These are phyloP conservation scores for Brachystomella parvula DNA, from an alignment of 1,140 invertebrate genomes.

Conservation along the genomic window DNA sequence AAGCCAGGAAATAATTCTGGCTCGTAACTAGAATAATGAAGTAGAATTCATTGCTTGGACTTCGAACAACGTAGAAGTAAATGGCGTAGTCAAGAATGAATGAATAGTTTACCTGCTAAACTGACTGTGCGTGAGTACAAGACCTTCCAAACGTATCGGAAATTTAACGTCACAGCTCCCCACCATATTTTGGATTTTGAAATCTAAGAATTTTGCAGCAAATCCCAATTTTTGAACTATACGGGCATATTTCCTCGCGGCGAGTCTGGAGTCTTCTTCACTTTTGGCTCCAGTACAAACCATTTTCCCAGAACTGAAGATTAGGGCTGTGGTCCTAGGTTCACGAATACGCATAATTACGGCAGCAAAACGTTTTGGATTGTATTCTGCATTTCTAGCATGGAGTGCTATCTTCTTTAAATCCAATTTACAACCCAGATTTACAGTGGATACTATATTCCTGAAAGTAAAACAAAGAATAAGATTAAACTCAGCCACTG, in stretches of 20 bases:
- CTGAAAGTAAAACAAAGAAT: constrained; percentile 44
- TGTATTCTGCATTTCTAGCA: constrained; percentile 99
- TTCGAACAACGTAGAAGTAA: not conserved
- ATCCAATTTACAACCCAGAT: constrained; percentile 90
- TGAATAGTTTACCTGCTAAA: constrained; percentile 77
- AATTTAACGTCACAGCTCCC: constrained; percentile 99
- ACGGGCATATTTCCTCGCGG: constrained; percentile 95
- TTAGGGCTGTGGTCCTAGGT: constrained; percentile 94
- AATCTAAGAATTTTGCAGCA: constrained; percentile 97
- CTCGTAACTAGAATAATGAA: constrained; percentile 56
- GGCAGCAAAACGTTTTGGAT: constrained; percentile 99
- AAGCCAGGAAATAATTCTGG: constrained; percentile 94
- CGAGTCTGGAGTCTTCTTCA: constrained; percentile 92
- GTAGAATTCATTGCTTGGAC: not conserved
- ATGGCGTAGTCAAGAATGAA: not conserved
- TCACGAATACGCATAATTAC: constrained; percentile 99
- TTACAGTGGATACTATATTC: constrained; percentile 97
- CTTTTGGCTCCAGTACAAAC: constrained; percentile 99
- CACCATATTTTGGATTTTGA: constrained; percentile 99
- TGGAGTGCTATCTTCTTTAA: constrained; percentile 96
- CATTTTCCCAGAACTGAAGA: constrained; percentile 99
- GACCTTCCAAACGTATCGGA: constrained; percentile 92
- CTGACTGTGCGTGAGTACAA: constrained; percentile 92
- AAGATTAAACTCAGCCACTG: not conserved
- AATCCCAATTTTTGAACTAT: constrained; percentile 99